phyloP scores from a whole-genome alignment of 2,888 invertebrate genomes.

The Andrena dorsata region DNA sequence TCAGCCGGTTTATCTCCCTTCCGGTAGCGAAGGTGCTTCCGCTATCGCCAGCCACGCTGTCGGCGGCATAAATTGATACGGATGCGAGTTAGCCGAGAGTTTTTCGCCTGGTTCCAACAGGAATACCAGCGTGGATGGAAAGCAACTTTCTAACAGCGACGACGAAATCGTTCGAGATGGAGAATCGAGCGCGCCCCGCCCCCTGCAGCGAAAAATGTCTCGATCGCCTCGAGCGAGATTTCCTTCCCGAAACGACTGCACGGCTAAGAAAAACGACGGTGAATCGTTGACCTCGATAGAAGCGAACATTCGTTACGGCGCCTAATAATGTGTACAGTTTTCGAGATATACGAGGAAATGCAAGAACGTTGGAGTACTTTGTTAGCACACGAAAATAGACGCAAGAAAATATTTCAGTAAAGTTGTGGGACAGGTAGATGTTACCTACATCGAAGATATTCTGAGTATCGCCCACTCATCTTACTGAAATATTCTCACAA shows the following conservation, averaged over 20 bases:
- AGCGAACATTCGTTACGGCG: slow-evolving; percentile 45
- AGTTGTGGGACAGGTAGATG: too few relatives aligned
- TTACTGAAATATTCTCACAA: too few relatives aligned
- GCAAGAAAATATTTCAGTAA: too few relatives aligned
- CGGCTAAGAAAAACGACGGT: slow-evolving; percentile 23
- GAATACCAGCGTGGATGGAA: slow-evolving; percentile 48
- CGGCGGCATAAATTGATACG: slow-evolving; percentile 84
- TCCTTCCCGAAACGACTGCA: slow-evolving; percentile 42
- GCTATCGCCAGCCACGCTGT: slow-evolving; percentile 72
- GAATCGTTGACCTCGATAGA: slow-evolving; percentile 55
- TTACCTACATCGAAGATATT: too few relatives aligned
- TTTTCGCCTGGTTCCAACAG: slow-evolving; percentile 80
- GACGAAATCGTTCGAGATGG: slow-evolving; percentile 10
- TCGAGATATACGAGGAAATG: too few relatives aligned
- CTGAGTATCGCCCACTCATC: too few relatives aligned
- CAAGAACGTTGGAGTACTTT: too few relatives aligned
- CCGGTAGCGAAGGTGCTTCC: slow-evolving; percentile 72
- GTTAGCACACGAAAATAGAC: too few relatives aligned
- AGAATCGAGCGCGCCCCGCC: not conserved
- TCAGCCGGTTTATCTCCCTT: slow-evolving; percentile 66
- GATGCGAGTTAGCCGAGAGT: slow-evolving; percentile 84
- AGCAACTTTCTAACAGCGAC: slow-evolving; percentile 35
- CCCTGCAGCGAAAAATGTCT: slow-evolving; percentile 61
- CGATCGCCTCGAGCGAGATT: slow-evolving; percentile 49
- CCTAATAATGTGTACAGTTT: not conserved